Percentiles rank a stretch among this genome's conserved stretches.
Conservation (phyloP, 2,888 invertebrate genomes). For the Melikaiella ostensackeni region DNA sequence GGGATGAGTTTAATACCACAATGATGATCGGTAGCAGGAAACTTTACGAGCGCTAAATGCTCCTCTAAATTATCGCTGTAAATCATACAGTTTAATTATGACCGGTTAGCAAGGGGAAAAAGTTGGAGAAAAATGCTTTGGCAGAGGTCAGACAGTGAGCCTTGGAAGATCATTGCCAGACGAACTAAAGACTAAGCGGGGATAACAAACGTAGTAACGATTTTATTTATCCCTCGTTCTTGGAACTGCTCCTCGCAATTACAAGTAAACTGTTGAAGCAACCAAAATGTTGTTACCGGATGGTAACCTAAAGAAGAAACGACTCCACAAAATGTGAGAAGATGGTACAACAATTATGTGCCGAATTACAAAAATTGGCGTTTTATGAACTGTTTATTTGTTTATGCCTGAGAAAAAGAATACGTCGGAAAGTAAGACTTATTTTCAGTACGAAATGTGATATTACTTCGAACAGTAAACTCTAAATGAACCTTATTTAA, state of each 20-base stretch:
- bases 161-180: constrained; percentile 33
- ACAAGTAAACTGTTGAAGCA: constrained; percentile 55
- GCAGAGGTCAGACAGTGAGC: constrained; percentile 41
- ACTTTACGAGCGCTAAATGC: constrained; percentile 63
- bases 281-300: constrained; percentile 59
- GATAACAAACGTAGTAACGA: constrained; percentile 47
- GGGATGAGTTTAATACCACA: constrained; percentile 61
- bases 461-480: constrained; percentile 11
- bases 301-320: constrained; percentile 49
- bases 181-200: constrained; percentile 8
- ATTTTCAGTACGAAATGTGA: background rate
- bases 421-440: background rate
- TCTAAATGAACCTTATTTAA: constrained; percentile 23
- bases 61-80: constrained; percentile 62
- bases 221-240: constrained; percentile 46
- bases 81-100: constrained; percentile 58
- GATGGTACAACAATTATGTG: constrained; percentile 18
- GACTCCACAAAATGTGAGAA: constrained; percentile 28
- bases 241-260: constrained; percentile 49
- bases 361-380: constrained; percentile 5
- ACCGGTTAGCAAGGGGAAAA: constrained; percentile 31
- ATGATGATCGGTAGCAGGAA: constrained; percentile 64
- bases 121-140: constrained; percentile 15
- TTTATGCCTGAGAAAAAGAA: background rate
- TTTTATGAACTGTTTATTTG: constrained; percentile 21